These are phyloP conservation scores for Chydorus sphaericus DNA, from an alignment of 2,888 invertebrate genomes.

Conservation along the genomic window DNA sequence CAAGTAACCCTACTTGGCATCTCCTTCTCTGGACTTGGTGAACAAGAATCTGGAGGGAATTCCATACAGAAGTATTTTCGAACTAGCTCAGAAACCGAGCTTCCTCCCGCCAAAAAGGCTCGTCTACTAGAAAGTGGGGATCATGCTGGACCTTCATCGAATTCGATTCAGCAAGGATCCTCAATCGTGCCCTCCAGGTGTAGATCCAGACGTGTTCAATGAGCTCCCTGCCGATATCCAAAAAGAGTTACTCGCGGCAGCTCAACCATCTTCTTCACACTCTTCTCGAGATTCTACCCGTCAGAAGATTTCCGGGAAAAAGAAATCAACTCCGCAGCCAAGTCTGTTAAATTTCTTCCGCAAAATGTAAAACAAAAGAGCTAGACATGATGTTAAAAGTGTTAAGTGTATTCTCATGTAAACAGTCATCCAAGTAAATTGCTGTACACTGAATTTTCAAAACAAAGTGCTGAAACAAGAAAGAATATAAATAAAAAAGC, in stretches of 20 bases:
- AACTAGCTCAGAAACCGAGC: not conserved
- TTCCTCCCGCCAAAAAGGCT: not conserved
- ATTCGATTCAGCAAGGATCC: no score
- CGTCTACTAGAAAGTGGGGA: not conserved
- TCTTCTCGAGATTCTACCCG: conserved; percentile 57
- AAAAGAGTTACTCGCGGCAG: conserved; percentile 30
- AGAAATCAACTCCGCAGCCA: no score
- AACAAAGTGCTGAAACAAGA: no score
- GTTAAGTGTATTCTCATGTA: no score
- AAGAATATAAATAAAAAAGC: no score
- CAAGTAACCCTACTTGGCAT: conserved; percentile 65
- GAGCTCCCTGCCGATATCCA: not conserved
- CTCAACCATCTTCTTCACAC: conserved; percentile 42
- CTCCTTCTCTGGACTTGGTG: conserved; percentile 66
- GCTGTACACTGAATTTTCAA: no score
- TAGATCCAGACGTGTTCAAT: not conserved
- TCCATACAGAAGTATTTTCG: conserved; percentile 30
- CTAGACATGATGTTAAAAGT: no score
- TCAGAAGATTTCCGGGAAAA: no score
- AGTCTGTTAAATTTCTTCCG: no score
- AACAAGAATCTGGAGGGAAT: conserved; percentile 37
- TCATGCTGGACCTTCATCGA: no score
- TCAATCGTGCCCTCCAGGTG: not conserved
- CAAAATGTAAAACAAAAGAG: no score
- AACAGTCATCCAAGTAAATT: no score